phyloP scores from a whole-genome alignment of 2,113 vertebrate genomes.

The Parus major region DNA sequence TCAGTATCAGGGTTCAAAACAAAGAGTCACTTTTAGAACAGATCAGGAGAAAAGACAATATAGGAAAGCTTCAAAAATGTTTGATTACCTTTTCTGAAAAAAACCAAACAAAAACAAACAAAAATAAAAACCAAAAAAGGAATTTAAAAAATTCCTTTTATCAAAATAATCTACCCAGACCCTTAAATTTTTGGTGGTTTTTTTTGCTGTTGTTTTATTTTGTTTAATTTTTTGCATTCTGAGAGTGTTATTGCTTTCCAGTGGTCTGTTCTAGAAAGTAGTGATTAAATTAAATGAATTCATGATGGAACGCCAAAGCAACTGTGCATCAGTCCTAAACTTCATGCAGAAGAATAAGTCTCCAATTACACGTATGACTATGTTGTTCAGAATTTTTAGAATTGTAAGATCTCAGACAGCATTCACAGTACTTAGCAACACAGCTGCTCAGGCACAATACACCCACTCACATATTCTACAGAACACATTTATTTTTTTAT shows the following conservation, averaged over 20 bases:
- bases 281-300: neutral
- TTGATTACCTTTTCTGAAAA: neutral
- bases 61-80: neutral
- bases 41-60: neutral
- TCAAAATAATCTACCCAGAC: neutral
- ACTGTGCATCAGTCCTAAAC: neutral
- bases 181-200: neutral
- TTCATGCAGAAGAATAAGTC: neutral
- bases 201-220: neutral
- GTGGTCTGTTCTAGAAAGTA: neutral
- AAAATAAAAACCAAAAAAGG: too few relatives aligned
- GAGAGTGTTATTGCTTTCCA: neutral
- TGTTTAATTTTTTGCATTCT: neutral
- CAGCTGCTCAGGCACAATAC: constrained; percentile 44
- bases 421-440: constrained; percentile 27
- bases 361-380: neutral
- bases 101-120: too few relatives aligned
- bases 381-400: neutral
- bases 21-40: rapidly evolving
- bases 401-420: neutral
- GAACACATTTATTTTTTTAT: neutral
- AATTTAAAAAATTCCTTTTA: neutral
- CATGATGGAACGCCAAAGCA: neutral
- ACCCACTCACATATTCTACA: constrained; percentile 30
- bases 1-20: neutral